These are phyloP conservation scores for Busseola fusca DNA, from an alignment of 2,888 invertebrate species.

Conservation along the genomic window DNA sequence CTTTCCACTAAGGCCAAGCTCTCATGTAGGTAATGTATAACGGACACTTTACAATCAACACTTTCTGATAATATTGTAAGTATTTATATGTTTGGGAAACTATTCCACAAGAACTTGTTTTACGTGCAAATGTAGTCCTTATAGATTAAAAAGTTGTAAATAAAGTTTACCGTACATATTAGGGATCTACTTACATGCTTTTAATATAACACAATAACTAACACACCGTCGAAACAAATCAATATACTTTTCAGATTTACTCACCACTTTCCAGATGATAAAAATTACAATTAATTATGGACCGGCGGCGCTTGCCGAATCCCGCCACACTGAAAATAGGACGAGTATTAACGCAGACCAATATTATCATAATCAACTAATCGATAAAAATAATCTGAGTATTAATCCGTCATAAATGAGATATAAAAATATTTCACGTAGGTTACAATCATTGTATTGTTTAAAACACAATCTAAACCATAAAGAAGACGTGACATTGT, in stretches of 20 bases:
- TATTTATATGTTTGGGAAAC: not conserved
- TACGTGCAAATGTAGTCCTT: no score
- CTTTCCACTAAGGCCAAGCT: not conserved
- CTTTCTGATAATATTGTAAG: no score
- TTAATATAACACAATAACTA: not conserved
- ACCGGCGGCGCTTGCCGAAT: conserved; percentile 7
- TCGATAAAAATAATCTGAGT: conserved; percentile 2
- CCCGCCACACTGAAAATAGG: conserved; percentile 9
- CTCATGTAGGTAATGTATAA: not conserved
- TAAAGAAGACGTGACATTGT: not conserved
- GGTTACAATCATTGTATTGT: not conserved
- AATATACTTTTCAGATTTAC: not conserved
- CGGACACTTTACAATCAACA: not conserved
- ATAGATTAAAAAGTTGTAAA: not conserved
- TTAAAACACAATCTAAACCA: not conserved
- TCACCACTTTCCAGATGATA: conserved; percentile 5
- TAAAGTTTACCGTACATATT: no score
- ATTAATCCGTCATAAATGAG: conserved; percentile 12
- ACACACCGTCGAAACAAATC: not conserved
- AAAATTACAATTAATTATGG: not conserved
- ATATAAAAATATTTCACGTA: not conserved
- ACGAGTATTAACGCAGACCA: not conserved
- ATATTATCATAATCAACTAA: conserved; percentile 2
- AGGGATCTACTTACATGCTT: not conserved
- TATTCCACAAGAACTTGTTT: not conserved